Conservation (phyloP, 2,797 vertebrate genomes). For the Hyperoplus immaculatus region DNA sequence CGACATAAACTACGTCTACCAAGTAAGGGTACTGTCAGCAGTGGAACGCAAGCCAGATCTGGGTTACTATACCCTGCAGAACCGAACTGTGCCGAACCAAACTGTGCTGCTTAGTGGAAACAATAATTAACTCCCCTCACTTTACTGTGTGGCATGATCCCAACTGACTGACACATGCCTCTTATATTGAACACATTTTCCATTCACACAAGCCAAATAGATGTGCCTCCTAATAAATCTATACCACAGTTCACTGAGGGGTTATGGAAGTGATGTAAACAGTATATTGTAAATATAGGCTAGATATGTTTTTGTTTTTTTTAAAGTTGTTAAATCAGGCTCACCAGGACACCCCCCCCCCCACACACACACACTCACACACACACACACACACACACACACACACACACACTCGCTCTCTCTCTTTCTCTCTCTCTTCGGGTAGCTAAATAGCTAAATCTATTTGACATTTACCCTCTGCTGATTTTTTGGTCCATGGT, state of each 20-base stretch:
- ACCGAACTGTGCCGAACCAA: no score
- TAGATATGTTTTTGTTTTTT: no score
- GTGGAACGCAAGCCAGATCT: no score
- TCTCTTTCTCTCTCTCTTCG: background rate
- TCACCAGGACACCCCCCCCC: constrained; percentile 20
- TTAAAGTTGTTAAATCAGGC: constrained; percentile 28
- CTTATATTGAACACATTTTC: background rate
- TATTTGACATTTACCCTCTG: constrained; percentile 54
- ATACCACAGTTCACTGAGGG: background rate
- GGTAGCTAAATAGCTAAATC: constrained; percentile 45
- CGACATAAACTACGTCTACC: no score
- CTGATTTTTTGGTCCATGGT: constrained; percentile 22
- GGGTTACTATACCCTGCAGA: no score
- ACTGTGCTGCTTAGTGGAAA: no score
- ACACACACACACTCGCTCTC: background rate
- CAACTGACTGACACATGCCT: background rate
- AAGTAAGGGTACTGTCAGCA: no score
- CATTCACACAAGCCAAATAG: no score
- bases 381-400: constrained; percentile 7
- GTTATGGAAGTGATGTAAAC: background rate
- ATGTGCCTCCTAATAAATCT: background rate
- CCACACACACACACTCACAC: constrained; percentile 11
- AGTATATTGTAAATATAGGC: no score
- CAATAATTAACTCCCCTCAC: background rate
- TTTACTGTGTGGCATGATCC: background rate